Evolutionary conservation across 2,113 vertebrate species (phyloP), one percentile per base, ranked within the genome.

Genomic region (Bostrychus sinensis): DNA sequence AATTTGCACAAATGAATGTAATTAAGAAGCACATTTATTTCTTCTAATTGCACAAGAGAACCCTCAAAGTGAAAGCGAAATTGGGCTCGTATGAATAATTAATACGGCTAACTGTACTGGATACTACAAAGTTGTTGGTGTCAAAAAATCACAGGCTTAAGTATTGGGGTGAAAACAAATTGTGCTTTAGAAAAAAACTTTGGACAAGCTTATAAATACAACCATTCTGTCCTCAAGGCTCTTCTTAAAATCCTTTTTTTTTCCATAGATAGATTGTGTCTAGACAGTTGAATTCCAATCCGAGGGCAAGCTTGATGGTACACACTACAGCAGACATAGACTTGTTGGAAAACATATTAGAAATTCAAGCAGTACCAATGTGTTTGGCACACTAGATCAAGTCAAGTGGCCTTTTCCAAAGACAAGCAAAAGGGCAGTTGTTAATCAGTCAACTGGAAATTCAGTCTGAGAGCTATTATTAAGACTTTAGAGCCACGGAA

Each of bases 21-120:
- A 92, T 91, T 91, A 90, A 88, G 85, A 85, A 77, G 77, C 81
- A 90, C 82, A 89, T 91, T 91, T 84, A 90, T 91, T 91, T 91
- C 80, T 79, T 82, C 84, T 91, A 91, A 90, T 88, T 90, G 87
- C 81, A 85, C 87, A 80, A 83, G 89, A 89, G 80, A 84, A 82
- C 68, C 73, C 84, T 87, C 81, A 85, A 86, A 88, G 78, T 89
- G 82, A 88, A 88, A 89, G 60, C 42, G 66, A 85, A 83, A 90
- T 89, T 84, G 70, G 82, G 82, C 73, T 81, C 81, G 72, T 82
- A 86, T 87, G 84, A 83, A 85, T 91, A 89, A 88, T 84, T 83
- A 75, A 78, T 73, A 70, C 4, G 17, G 55, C 67, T 67, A 60
- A 88, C 80, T 79, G 54, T 82, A 77, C 73, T 71, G 67, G 80